phyloP scores from a whole-genome alignment of 2,113 vertebrate genomes.

The Amphiprion ocellaris region DNA sequence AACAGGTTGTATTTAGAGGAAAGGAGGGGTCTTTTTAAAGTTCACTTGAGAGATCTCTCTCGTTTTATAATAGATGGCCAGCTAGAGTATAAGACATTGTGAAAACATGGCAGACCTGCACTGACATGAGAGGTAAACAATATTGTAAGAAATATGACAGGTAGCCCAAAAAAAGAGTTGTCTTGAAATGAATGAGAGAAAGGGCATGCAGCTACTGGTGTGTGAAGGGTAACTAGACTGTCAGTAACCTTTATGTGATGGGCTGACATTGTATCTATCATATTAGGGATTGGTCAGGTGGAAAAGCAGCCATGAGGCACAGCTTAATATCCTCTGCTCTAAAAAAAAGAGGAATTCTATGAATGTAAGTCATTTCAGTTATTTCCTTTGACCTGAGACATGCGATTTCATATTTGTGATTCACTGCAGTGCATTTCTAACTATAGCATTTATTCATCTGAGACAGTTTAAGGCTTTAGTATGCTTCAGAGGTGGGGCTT shows the following conservation, averaged over 20 bases:
- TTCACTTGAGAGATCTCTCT: conserved; percentile 10
- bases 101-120: conserved; percentile 27
- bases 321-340: conserved; percentile 7
- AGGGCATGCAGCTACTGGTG: conserved; percentile 47
- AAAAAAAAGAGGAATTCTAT: conserved; percentile 1
- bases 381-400: background rate
- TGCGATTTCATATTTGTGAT: background rate
- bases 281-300: conserved; percentile 46
- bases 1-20: conserved; percentile 36
- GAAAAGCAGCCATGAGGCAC: conserved; percentile 22
- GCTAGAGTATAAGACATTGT: conserved; percentile 4
- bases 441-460: background rate
- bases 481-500: background rate
- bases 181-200: conserved; percentile 64
- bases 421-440: background rate
- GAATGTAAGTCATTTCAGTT: background rate
- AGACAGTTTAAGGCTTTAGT: background rate
- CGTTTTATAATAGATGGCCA: background rate
- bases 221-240: conserved; percentile 67
- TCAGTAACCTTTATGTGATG: conserved; percentile 65
- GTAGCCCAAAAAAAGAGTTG: conserved; percentile 49
- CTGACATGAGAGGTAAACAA: conserved; percentile 69
- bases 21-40: background rate
- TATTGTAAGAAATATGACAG: conserved; percentile 74
- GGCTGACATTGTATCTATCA: conserved; percentile 46